Base-by-base conservation (phyloP, 2,113 vertebrate genomes). In the Piaya cayana region DNA sequence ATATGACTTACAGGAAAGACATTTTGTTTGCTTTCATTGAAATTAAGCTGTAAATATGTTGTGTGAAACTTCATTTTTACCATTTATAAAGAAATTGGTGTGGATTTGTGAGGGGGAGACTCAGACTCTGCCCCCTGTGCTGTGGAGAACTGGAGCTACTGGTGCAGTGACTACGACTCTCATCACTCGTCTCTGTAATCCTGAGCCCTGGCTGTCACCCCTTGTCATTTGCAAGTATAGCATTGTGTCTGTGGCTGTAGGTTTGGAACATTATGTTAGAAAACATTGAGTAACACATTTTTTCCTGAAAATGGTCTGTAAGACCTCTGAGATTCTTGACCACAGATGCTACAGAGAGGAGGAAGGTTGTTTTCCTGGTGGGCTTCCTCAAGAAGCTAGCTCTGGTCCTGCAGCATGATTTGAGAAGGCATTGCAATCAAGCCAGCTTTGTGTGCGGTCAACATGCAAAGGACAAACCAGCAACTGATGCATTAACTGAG, bases 401-500 rank as follows among this genome's bases (percentile, higher is more conserved):
- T 65, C 43, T 34, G 12, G n/a, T 52, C 37, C 50, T 76, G 67
- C 25, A 34, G 55, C 26, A 2, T 4, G 55, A 81, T 30, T 29
- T 0, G 12, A 90, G 67, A 76, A 91, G 62, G 15, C 37, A 3
- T 34, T 75, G 84, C 52, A 59, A 20, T 89, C 82, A 90, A 89
- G 88, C 7, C 83, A 36, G 83, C 91, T 87, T 86, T 88, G 50
- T 43, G 90, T 72, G 74, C 1, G 11, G 95, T 96, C 89, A 94
- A 9, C 75, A 8, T 52, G 65, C 64, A 70, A 86, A 97, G 97
- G 94, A 69, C 91, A 85, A 94, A 67, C 17, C 56, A 79, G 85
- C 79, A 80, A 91, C 92, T 5, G 13, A 87, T 96, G 95, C 93
- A 96, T 97, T 97, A 97, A 93, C 58, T 0, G 5, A 92, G 86